These are phyloP conservation scores for Tetragonisca angustula DNA, from an alignment of 2,888 invertebrate genomes.

Conservation along the genomic window DNA sequence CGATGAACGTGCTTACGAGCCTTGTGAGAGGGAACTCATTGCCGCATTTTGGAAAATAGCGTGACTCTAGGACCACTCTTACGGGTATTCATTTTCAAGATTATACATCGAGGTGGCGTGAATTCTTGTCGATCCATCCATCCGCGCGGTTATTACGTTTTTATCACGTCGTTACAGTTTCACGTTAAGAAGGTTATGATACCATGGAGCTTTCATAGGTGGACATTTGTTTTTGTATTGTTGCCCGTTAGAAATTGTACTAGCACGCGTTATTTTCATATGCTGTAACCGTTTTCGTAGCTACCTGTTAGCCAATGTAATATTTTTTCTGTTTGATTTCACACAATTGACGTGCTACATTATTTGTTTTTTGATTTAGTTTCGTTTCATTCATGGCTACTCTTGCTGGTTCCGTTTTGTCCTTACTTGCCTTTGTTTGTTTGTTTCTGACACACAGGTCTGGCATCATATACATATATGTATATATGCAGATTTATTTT, in stretches of 20 bases:
- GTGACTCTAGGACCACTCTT: neutral
- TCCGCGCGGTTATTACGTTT: neutral
- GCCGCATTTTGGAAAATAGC: neutral
- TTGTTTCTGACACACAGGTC: slow-evolving; percentile 84
- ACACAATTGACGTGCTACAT: neutral
- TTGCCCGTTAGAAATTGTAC: neutral
- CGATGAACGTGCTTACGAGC: slow-evolving; percentile 22
- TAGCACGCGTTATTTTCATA: neutral
- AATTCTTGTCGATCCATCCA: neutral
- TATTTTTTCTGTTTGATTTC: slow-evolving; percentile 11
- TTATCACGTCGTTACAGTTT: neutral
- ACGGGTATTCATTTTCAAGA: neutral
- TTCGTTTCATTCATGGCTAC: slow-evolving; percentile 47
- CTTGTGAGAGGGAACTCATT: neutral
- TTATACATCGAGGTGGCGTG: neutral
- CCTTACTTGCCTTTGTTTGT: slow-evolving; percentile 82
- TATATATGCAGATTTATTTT: slow-evolving; percentile 82
- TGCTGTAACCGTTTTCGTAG: neutral
- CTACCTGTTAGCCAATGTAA: neutral
- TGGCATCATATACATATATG: slow-evolving; percentile 77
- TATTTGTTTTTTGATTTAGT: slow-evolving; percentile 30
- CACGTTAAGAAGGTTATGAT: slow-evolving; percentile 46
- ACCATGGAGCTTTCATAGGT: neutral
- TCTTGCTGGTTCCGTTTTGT: slow-evolving; percentile 72
- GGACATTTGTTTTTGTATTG: neutral